phyloP scores from a whole-genome alignment of 2,888 invertebrate species.

The Idaea dimidiata region DNA sequence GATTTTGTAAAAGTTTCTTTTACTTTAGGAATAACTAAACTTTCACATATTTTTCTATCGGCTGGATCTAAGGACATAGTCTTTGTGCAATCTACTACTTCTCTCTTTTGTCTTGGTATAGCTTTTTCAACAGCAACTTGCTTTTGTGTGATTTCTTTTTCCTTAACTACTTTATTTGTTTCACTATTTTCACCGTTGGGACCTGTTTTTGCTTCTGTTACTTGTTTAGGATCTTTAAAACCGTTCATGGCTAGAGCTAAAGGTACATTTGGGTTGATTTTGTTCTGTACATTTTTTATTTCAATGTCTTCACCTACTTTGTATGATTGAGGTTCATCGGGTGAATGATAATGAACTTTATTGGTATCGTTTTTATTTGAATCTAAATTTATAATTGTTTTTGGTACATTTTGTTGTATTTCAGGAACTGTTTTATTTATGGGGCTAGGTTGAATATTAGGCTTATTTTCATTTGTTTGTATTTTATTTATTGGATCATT shows the following conservation, averaged over 20 bases:
- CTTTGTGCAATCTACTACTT: slow-evolving; percentile 59
- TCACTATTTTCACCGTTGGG: slow-evolving; percentile 5
- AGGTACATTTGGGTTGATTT: slow-evolving; percentile 46
- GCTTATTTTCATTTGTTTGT: not conserved
- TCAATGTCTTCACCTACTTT: slow-evolving; percentile 59
- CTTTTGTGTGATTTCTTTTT: not conserved
- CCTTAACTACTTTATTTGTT: slow-evolving; percentile 5
- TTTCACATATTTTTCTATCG: slow-evolving; percentile 57
- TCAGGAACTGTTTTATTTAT: slow-evolving; percentile 7
- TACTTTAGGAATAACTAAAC: slow-evolving; percentile 28
- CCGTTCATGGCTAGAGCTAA: slow-evolving; percentile 49
- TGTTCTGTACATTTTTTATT: slow-evolving; percentile 23
- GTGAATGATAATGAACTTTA: slow-evolving; percentile 50
- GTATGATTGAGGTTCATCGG: slow-evolving; percentile 67
- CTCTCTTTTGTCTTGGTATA: slow-evolving; percentile 52
- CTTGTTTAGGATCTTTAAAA: slow-evolving; percentile 28
- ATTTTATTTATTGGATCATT: slow-evolving; percentile 16
- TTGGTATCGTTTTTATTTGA: slow-evolving; percentile 11
- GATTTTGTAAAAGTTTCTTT: slow-evolving; percentile 40
- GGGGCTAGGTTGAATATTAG: slow-evolving; percentile 17
- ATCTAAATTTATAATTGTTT: slow-evolving; percentile 7
- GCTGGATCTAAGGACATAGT: slow-evolving; percentile 44
- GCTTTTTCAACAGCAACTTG: slow-evolving; percentile 5
- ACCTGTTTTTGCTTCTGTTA: slow-evolving; percentile 18
- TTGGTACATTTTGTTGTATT: slow-evolving; percentile 9